Base-by-base conservation (phyloP, 2,797 vertebrate species). In the Poeciliopsis turneri region DNA sequence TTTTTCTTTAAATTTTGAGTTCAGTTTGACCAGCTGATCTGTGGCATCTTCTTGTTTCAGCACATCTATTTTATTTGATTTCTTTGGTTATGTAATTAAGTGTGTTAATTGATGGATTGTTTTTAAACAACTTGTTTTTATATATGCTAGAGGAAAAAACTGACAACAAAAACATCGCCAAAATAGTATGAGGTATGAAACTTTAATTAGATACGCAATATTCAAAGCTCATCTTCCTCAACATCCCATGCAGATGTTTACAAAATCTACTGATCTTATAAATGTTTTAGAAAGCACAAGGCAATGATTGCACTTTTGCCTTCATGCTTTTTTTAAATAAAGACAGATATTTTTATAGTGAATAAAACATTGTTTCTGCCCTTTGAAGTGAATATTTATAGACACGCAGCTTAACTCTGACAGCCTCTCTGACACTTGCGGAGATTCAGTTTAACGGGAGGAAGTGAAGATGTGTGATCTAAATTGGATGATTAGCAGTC, bases 371-470 rank as follows among this genome's bases (percentile, higher is more conserved):
- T 73, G 82, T 83, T 88, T 78, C 84, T 47, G 74, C 87, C 82
- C 83, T 91, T 88, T 91, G 84, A 86, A 82, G 85, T 85, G 88
- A 93, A 94, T 94, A 93, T 93, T 92, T 92, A 93, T 92, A 87
- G 92, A 94, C 86, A 84, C 77, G 85, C 88, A 88, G 90, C 88
- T 92, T 92, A 90, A 90, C 79, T 87, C 84, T 93, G 92, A 93
- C 88, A 93, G 90, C 87, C 78, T 43, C 78, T 77, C 84, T 89
- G 91, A 93, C 92, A 92, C 90, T 74, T 88, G 86, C 79, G 88
- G 82, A 91, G 89, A 92, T 91, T 91, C 85, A 77, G 87, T 93
- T 93, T 91, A 90, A 87, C 81, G 73, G 82, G 28, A 75, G 81
- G 82, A 86, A 89, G 88, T 80, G 79, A 87, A 91, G 89, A 94